Base-by-base conservation (phyloP, 2,888 invertebrate species). In the Silvanus unidentatus region DNA sequence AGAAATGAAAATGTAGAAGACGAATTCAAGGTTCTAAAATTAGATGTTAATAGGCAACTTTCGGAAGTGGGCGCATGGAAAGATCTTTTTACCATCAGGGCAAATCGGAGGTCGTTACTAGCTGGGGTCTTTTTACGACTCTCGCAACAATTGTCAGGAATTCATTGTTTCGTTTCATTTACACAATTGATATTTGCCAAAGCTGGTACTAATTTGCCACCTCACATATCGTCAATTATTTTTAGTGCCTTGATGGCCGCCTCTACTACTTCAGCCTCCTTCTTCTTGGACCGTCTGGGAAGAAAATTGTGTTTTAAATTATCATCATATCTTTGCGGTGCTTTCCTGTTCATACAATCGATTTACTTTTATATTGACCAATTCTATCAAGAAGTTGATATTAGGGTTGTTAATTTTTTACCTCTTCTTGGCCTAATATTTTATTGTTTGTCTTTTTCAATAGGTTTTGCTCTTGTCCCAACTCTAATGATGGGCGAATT, bases 401-500 rank as follows among this genome's bases (percentile, higher is more conserved):
- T 50, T 0, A 16, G 42, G 3, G 9, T 14, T 1, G 15, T 50
- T 2, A 43, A 46, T 2, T 40, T 32, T 16, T 37, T 48, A 5
- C 47, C 13, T 32, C 9, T 30, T 2, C 50, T 48, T n/a, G 64
- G 64, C n/a, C 54, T 68, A 58, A 44, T 66, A 1, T 4, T 50
- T 1, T 67, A 53, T 45, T 51, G 63, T 2, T 6, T 58, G 3
- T 43, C 53, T 2, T 62, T 47, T 49, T 50, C 58, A 4, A 49
- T 53, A 10, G 65, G 64, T 13, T 40, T 64, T 13, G 58, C 60
- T 4, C 47, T 63, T 6, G 56, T 64, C 5, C 65, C 65, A 6
- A 59, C 59, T 2, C 45, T 65, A 12, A 58, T 66, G 56, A 32
- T 60, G n/a, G 60, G 64, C 12, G 66, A 66, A 45, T 41, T 66